A percentile compares a stretch with the other conserved stretches of the same genome.
These are phyloP conservation scores for Invenusta paracnida DNA, from an alignment of 2,888 invertebrate genomes.

Conservation along the genomic window DNA sequence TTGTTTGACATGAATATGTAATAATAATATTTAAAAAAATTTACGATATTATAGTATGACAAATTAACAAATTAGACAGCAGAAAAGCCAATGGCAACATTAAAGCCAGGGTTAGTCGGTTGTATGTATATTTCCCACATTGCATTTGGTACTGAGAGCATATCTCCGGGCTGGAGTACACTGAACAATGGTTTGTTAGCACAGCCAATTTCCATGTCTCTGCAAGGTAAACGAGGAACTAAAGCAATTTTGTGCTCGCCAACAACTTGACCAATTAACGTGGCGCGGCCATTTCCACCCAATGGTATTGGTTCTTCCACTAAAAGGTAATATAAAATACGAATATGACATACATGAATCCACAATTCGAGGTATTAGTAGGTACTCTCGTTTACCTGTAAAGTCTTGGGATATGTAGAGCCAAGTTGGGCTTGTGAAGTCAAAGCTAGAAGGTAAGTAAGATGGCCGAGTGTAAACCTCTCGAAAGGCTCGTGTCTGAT, in stretches of 20 bases:
- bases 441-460: not conserved
- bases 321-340: not conserved
- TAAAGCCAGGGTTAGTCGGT: not conserved
- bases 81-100: not conserved
- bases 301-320: not conserved
- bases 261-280: not conserved
- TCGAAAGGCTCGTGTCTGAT: constrained; percentile 14
- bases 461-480: not conserved
- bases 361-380: no score
- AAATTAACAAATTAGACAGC: not conserved
- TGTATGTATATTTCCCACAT: not conserved
- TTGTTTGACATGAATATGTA: not conserved
- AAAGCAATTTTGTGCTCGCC: not conserved
- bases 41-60: not conserved
- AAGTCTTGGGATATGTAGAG: not conserved
- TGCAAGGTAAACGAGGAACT: not conserved
- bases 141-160: not conserved
- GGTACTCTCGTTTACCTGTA: no score
- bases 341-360: no score
- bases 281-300: not conserved
- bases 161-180: not conserved
- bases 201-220: not conserved
- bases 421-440: not conserved
- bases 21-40: not conserved
- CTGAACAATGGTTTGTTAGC: not conserved